phyloP scores from a whole-genome alignment of 2,797 vertebrate species.

The Allobates femoralis region DNA sequence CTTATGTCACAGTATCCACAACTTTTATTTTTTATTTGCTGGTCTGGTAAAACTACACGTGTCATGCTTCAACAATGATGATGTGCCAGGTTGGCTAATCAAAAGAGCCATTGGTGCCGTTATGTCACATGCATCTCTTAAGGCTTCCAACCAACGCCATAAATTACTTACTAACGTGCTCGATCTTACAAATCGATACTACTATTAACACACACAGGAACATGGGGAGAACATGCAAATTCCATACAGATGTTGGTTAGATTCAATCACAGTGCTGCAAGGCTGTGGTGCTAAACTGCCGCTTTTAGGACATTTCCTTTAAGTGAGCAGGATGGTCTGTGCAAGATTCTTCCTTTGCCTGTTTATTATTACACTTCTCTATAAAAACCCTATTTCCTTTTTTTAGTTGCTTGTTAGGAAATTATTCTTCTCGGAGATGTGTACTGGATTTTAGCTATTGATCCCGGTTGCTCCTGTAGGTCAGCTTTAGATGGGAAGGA shows the following conservation, averaged over 20 bases:
- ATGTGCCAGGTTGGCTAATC: too few species aligned
- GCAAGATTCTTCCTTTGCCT: neutral
- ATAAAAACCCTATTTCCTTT: neutral
- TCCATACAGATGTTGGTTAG: neutral
- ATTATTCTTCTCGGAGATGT: neutral
- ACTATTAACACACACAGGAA: neutral
- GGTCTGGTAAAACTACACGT: too few species aligned
- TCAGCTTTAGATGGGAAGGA: conserved; percentile 32
- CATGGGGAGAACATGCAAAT: neutral
- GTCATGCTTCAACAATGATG: too few species aligned
- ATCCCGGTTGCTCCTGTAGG: conserved; percentile 16
- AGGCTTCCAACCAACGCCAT: too few species aligned
- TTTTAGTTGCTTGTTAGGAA: conserved; percentile 8
- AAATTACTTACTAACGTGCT: too few species aligned
- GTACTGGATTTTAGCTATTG: conserved; percentile 32
- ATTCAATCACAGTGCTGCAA: too few species aligned
- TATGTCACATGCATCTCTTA: too few species aligned
- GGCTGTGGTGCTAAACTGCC: neutral
- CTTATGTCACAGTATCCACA: too few species aligned
- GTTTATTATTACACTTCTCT: neutral
- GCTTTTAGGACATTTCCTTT: neutral
- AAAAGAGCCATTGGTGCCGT: too few species aligned
- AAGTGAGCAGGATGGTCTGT: neutral
- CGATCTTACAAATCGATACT: too few species aligned
- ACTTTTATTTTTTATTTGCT: too few species aligned